Percentiles rank a stretch among this genome's conserved stretches.
These are phyloP conservation scores for Mionectes macconnelli DNA, from an alignment of 2,113 vertebrate species.

Conservation along the genomic window DNA sequence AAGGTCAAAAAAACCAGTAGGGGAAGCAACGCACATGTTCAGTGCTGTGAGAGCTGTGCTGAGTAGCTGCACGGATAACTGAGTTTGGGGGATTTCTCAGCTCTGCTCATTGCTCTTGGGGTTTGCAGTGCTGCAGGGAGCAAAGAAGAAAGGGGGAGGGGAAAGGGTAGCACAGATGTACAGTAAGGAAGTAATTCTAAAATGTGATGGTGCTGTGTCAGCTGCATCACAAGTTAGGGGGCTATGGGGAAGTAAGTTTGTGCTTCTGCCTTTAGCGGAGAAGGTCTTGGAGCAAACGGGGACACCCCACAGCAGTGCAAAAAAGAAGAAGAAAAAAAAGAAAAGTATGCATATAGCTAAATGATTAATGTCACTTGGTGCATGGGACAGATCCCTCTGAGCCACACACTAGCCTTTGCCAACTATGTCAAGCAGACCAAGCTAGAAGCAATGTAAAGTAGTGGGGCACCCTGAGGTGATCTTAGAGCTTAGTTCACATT, in stretches of 20 bases:
- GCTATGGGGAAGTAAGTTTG: slow-evolving; percentile 39
- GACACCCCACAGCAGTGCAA: not conserved
- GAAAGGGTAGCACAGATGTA: slow-evolving; percentile 48
- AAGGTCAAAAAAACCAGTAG: slow-evolving; percentile 37
- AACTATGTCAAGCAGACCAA: not conserved
- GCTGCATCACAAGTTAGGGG: not conserved
- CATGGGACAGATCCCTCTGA: not conserved
- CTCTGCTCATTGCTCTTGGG: slow-evolving; percentile 49
- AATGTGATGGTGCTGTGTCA: not conserved
- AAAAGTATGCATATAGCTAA: not conserved
- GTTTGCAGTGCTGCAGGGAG: slow-evolving; percentile 31
- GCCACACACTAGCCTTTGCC: not conserved
- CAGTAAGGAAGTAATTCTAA: slow-evolving; percentile 51
- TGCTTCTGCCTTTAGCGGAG: not conserved
- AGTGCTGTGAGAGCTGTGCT: slow-evolving; percentile 24
- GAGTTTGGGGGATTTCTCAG: slow-evolving; percentile 65
- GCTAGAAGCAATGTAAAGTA: not conserved
- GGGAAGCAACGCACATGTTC: not conserved
- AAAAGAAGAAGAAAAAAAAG: not conserved
- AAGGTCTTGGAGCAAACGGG: not conserved
- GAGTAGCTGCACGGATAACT: slow-evolving; percentile 52
- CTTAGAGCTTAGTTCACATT: not conserved
- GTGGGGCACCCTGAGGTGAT: not conserved
- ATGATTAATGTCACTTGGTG: not conserved
- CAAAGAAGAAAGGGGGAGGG: slow-evolving; percentile 26